Base-by-base conservation (phyloP, 2,888 invertebrate genomes). In the Troides helena region DNA sequence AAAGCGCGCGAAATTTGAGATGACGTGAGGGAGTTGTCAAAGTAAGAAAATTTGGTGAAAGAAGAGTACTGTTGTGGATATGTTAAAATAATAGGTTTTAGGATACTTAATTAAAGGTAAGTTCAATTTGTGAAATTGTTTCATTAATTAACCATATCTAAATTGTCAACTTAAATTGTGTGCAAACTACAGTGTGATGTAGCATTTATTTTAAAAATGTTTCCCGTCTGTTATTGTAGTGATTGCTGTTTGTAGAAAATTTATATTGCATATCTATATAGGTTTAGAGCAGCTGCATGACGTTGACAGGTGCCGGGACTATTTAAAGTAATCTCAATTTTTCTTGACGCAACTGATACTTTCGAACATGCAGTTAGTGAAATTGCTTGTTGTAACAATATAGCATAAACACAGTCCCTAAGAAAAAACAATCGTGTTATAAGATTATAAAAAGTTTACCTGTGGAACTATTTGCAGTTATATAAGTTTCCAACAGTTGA, bases 281-380 rank as follows among this genome's bases (percentile, higher is more conserved):
- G 65, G 57, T 62, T 57, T 17, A 65, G 23, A n/a, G 36, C 65
- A 69, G 69, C 69, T 69, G 65, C 58, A 25, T 59, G n/a, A 39
- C 39, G n/a, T 18, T 8, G 23, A 61, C 61, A 61, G 56, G 61
- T 65, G 69, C 61, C 21, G 62, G 23, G 43, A 39, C 14, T 21
- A 21, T 46, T 21, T 62, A 10, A 53, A 25, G 23, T 68, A 67
- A 67, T 62, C 62, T n/a, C 25, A 65, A 69, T 59, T 61, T 65
- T 63, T 62, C 59, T 62, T 59, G 57, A 43, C 25, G 65, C 61
- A 63, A 65, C 39, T 56, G 62, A 62, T 59, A 61, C 62, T 67
- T 30, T 61, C 18, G 5, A 50, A 50, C 17, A 50, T 1, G 50
- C 14, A 46, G 46, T 46, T 50, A 50, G 18, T 17, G 14, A 12